Conservation (phyloP, 2,888 invertebrate species). For the Leucophenga montana region DNA sequence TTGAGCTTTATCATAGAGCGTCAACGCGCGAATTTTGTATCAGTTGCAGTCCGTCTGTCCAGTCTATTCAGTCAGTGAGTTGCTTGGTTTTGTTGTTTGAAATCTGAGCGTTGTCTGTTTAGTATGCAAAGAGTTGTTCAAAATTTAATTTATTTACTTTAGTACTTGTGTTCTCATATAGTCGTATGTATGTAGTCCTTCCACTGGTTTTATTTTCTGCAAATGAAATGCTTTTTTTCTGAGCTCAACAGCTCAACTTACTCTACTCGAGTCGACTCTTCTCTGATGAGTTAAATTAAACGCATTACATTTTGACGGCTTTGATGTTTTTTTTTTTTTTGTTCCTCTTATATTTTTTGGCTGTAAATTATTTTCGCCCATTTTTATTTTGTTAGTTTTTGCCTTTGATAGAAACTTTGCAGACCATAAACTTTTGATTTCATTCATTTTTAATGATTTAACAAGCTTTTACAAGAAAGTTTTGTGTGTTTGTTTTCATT, state of each 20-base stretch:
- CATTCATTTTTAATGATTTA: slow-evolving; percentile 68
- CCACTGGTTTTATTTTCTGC: slow-evolving; percentile 59
- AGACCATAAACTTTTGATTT: slow-evolving; percentile 66
- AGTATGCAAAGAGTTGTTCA: slow-evolving; percentile 60
- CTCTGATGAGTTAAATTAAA: slow-evolving; percentile 45
- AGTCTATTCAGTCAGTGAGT: slow-evolving; percentile 3
- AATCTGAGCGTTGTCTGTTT: slow-evolving; percentile 45
- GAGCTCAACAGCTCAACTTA: not conserved
- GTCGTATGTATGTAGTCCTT: not conserved
- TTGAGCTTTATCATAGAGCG: not conserved
- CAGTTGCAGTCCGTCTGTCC: slow-evolving; percentile 50
- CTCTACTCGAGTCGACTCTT: slow-evolving; percentile 23
- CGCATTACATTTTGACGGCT: slow-evolving; percentile 61
- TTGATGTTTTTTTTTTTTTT: slow-evolving; percentile 57
- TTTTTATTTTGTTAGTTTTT: slow-evolving; percentile 35
- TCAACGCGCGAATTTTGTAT: slow-evolving; percentile 43
- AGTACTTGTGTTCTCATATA: slow-evolving; percentile 38
- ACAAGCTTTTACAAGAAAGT: slow-evolving; percentile 50
- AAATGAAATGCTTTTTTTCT: slow-evolving; percentile 55
- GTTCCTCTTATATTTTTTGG: slow-evolving; percentile 46
- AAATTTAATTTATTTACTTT: slow-evolving; percentile 65
- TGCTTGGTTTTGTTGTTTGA: slow-evolving; percentile 21
- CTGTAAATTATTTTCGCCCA: slow-evolving; percentile 21
- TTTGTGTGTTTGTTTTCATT: slow-evolving; percentile 15
- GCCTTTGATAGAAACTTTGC: slow-evolving; percentile 64